Percentiles rank a stretch among this genome's conserved stretches.
Evolutionary conservation across 2,797 vertebrate genomes (phyloP).

Genomic region (Pyrocephalus nanus): DNA sequence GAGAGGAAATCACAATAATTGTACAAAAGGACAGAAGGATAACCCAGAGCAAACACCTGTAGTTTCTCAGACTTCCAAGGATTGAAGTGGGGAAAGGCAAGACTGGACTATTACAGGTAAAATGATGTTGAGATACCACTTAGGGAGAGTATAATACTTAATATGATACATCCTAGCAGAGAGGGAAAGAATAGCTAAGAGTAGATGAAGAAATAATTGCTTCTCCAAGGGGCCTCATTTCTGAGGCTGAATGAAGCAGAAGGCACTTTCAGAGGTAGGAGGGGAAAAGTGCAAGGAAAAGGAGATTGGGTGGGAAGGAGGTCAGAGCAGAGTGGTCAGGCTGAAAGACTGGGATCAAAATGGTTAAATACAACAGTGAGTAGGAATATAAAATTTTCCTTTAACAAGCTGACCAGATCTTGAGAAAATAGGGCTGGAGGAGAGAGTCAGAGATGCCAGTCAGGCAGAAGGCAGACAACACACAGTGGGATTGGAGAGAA

Average conservation of each 20-base stretch:
- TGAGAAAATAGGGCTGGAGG: neutral
- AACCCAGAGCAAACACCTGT: neutral
- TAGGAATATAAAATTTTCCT: neutral
- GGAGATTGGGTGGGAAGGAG: neutral
- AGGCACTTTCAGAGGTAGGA: neutral
- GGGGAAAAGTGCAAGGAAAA: neutral
- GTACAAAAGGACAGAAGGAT: neutral
- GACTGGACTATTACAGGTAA: neutral
- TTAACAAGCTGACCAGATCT: neutral
- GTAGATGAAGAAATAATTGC: neutral
- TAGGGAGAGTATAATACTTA: neutral
- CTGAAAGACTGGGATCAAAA: neutral
- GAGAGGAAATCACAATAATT: neutral
- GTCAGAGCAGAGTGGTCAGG: neutral
- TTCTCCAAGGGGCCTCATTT: neutral
- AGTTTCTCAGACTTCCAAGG: neutral
- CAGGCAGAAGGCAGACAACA: neutral
- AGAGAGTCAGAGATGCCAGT: neutral
- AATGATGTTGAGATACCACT: neutral
- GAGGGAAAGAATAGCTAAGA: neutral
- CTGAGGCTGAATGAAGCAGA: neutral
- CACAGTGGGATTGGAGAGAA: neutral
- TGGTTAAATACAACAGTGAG: neutral
- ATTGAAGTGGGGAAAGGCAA: neutral
- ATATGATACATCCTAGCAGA: neutral